phyloP scores from a whole-genome alignment of 1,140 invertebrate genomes.

The Vollenhovia emeryi region DNA sequence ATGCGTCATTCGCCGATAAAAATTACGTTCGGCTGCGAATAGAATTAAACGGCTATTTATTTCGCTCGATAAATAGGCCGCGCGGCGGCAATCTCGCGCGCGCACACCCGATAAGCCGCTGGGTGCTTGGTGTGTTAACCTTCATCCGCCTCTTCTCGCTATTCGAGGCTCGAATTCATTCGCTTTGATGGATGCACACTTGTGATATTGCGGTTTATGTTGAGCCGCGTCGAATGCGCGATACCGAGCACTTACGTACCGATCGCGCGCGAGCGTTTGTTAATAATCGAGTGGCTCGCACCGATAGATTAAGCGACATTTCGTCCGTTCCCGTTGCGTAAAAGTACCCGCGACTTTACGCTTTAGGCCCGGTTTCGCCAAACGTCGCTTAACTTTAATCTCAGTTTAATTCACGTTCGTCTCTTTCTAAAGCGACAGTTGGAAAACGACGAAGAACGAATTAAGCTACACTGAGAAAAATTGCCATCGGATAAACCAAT shows the following conservation, averaged over 20 bases:
- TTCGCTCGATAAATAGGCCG: slow-evolving; percentile 40
- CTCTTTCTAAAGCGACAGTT: too few relatives aligned
- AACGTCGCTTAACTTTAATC: too few relatives aligned
- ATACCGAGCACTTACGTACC: not conserved
- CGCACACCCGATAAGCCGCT: slow-evolving; percentile 19
- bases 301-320: not conserved
- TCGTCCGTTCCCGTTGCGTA: not conserved
- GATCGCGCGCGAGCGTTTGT: not conserved
- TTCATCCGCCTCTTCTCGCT: slow-evolving; percentile 31
- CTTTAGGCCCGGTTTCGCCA: too few relatives aligned
- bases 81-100: not conserved
- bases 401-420: too few relatives aligned
- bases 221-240: not conserved
- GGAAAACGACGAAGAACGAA: too few relatives aligned
- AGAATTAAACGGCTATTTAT: slow-evolving; percentile 50
- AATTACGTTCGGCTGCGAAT: slow-evolving; percentile 36
- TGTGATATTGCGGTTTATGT: slow-evolving; percentile 9
- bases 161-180: not conserved
- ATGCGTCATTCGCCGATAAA: slow-evolving; percentile 50
- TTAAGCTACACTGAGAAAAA: too few relatives aligned
- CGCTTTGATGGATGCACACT: not conserved
- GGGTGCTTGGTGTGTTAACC: slow-evolving; percentile 12
- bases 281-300: not conserved
- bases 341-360: not conserved
- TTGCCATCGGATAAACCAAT: too few relatives aligned